Conservation (phyloP, 2,113 vertebrate species). For the Circaetus gallicus region DNA sequence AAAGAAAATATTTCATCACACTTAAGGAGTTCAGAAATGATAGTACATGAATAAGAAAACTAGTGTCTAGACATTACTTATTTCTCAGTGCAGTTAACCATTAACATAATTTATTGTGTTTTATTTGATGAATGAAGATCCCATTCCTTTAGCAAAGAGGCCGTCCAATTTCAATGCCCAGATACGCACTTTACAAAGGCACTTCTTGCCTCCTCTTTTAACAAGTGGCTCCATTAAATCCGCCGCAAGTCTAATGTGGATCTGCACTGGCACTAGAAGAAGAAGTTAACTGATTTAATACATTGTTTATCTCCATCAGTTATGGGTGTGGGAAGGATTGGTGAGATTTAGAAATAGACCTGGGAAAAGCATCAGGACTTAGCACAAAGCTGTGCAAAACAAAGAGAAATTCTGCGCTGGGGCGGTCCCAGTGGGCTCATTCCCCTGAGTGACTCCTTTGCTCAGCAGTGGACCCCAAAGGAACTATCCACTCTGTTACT, state of each 20-base stretch:
- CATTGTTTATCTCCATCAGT: background rate
- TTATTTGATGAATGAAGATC: background rate
- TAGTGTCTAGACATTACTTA: background rate
- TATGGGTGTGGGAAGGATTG: background rate
- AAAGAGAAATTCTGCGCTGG: background rate
- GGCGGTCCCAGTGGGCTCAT: background rate
- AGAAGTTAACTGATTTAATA: background rate
- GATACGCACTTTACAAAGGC: background rate
- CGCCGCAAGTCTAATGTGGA: background rate
- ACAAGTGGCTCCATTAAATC: background rate
- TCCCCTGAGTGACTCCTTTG: background rate
- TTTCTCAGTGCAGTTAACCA: background rate
- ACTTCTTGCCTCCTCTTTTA: background rate
- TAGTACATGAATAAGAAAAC: background rate
- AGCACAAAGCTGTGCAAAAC: background rate
- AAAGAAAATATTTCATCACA: background rate
- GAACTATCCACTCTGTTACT: background rate
- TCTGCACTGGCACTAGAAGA: background rate
- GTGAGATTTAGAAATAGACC: background rate
- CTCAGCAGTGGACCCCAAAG: background rate
- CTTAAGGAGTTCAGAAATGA: background rate
- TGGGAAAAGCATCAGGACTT: background rate
- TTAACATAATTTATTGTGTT: background rate
- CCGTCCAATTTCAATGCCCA: background rate
- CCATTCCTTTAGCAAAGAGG: background rate